Percentiles rank a stretch among this genome's conserved stretches.
These are phyloP conservation scores for Rostratula benghalensis DNA, from an alignment of 2,113 vertebrate species.

Conservation along the genomic window DNA sequence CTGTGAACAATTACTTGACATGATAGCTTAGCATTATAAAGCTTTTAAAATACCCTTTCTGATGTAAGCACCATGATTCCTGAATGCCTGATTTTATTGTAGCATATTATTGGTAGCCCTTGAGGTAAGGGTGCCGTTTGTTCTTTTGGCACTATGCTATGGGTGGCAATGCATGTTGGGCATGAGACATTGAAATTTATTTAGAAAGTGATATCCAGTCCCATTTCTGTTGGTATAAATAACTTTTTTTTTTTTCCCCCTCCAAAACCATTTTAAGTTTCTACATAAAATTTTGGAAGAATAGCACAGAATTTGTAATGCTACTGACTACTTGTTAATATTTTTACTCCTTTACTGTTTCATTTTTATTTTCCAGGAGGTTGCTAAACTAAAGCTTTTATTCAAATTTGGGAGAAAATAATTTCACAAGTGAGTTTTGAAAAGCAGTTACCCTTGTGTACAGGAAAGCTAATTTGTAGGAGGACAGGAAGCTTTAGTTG, in stretches of 20 bases:
- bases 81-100: not conserved
- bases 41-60: not conserved
- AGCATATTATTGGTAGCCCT: not conserved
- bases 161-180: not conserved
- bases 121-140: not conserved
- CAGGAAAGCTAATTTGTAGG: not conserved
- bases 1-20: not conserved
- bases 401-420: not conserved
- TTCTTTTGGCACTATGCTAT: not conserved
- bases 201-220: not conserved
- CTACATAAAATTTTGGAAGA: not conserved
- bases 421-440: not conserved
- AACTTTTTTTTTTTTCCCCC: not conserved
- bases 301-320: accelerated
- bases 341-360: not conserved
- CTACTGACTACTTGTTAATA: not conserved
- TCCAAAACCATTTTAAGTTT: not conserved
- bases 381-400: not conserved
- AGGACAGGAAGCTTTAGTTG: not conserved
- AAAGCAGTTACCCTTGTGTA: not conserved
- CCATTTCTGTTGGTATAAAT: not conserved
- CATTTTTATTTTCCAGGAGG: not conserved
- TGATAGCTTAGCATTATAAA: not conserved
- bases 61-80: not conserved
- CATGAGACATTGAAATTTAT: not conserved